Base-by-base conservation (phyloP, 2,888 invertebrate species). In the Drosophila atripex region DNA sequence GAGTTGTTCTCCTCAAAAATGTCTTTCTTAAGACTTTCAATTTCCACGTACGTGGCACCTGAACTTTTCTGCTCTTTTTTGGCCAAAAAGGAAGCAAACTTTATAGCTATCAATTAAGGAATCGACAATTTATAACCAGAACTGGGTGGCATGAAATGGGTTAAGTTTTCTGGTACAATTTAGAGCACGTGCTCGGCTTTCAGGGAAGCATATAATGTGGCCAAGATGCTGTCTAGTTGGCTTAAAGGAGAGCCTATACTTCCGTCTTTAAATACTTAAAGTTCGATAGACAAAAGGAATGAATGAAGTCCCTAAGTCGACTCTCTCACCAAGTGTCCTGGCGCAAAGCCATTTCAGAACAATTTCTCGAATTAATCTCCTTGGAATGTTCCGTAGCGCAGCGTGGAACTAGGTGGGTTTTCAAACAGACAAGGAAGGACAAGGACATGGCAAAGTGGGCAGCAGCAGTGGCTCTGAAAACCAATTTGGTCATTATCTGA, bases 401-500 rank as follows among this genome's bases (percentile, higher is more conserved):
- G 60, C 55, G 38, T 60, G 56, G 45, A 45, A 23, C 3, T 21
- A 21, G n/a, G 43, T 9, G 16, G 4, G 18, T 39, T 16, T 28
- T n/a, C 28, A 66, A 11, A 28, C 32, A 64, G 39, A 65, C 39
- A 43, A 51, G 65, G 56, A 65, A 38, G 45, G 55, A 32, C 25
- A 35, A 23, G 21, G 47, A 8, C 28, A 50, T 18, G 47, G 63
- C n/a, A 39, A 35, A 25, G 52, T 50, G 28, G 49, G 54, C 61
- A 39, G 68, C 12, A 32, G 60, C n/a, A n/a, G n/a, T 23, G 35
- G 14, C 45, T 51, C 61, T 47, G 39, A 53, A 63, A 69, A 70
- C 69, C 70, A 70, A 70, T 70, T 70, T 68, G 59, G 69, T 59
- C 69, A 70, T 70, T 70, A 70, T 70, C 70, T 51, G 59, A 59